A percentile compares a stretch with the other conserved stretches of the same genome.
phyloP scores from a whole-genome alignment of 1,140 invertebrate genomes.

The Latrodectus geometricus region DNA sequence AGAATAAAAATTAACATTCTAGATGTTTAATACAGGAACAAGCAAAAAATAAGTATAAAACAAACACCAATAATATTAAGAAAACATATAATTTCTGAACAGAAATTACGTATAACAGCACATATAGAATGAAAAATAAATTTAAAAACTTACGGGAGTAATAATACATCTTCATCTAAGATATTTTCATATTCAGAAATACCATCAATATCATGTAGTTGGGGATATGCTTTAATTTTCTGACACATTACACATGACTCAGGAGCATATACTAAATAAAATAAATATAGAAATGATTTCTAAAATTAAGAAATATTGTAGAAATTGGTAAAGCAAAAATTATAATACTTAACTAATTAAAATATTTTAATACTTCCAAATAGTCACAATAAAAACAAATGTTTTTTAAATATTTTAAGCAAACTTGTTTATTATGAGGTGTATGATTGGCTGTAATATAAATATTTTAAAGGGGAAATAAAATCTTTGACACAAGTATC shows the following conservation, averaged over 20 bases:
- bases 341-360: no score
- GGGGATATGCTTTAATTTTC: slow-evolving; percentile 76
- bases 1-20: background rate
- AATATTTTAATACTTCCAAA: no score
- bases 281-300: slow-evolving; percentile 28
- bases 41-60: background rate
- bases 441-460: no score
- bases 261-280: slow-evolving; percentile 75
- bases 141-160: slow-evolving; percentile 76
- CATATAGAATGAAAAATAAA: background rate
- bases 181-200: slow-evolving; percentile 71
- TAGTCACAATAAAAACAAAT: no score
- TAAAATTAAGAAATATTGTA: no score
- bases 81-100: background rate
- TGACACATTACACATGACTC: slow-evolving; percentile 75
- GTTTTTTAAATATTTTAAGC: no score
- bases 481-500: no score
- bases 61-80: background rate
- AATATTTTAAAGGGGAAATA: no score
- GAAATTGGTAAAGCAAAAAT: no score
- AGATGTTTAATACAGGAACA: background rate
- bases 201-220: slow-evolving; percentile 80
- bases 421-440: no score
- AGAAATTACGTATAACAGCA: background rate
- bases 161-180: slow-evolving; percentile 72